phyloP scores from a whole-genome alignment of 2,888 invertebrate genomes.

The Lithodes maja region DNA sequence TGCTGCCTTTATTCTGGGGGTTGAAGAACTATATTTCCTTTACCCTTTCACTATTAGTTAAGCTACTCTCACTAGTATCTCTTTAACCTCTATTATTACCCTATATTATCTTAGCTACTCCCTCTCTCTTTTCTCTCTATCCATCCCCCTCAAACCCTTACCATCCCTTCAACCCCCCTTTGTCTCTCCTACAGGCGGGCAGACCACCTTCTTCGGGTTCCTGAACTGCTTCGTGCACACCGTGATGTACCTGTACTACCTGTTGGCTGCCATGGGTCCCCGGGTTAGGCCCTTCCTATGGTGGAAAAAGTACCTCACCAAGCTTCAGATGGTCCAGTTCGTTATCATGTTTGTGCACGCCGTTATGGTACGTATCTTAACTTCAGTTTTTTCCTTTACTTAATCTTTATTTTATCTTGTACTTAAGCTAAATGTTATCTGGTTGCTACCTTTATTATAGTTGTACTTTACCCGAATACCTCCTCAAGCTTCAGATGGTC shows the following conservation, averaged over 20 bases:
- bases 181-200: constrained; percentile 25
- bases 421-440: background rate
- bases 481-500: constrained; percentile 86
- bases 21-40: too few species aligned
- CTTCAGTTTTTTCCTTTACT: background rate
- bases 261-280: constrained; percentile 74
- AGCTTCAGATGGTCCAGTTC: constrained; percentile 95
- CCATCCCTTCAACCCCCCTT: background rate
- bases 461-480: background rate
- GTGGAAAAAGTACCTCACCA: constrained; percentile 51
- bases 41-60: too few species aligned
- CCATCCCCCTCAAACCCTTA: background rate
- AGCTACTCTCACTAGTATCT: too few species aligned
- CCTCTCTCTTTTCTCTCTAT: too few species aligned
- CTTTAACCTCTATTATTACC: too few species aligned
- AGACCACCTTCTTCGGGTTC: constrained; percentile 38
- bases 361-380: background rate
- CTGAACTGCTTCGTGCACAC: constrained; percentile 82
- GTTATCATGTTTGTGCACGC: constrained; percentile 93
- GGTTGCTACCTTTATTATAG: background rate
- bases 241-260: constrained; percentile 97
- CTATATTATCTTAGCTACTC: too few species aligned
- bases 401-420: background rate
- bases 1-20: too few species aligned
- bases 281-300: constrained; percentile 45